Percentiles rank a stretch among this genome's conserved stretches.
These are phyloP conservation scores for Germaria angustata DNA, from an alignment of 2,888 invertebrate genomes.

Conservation along the genomic window DNA sequence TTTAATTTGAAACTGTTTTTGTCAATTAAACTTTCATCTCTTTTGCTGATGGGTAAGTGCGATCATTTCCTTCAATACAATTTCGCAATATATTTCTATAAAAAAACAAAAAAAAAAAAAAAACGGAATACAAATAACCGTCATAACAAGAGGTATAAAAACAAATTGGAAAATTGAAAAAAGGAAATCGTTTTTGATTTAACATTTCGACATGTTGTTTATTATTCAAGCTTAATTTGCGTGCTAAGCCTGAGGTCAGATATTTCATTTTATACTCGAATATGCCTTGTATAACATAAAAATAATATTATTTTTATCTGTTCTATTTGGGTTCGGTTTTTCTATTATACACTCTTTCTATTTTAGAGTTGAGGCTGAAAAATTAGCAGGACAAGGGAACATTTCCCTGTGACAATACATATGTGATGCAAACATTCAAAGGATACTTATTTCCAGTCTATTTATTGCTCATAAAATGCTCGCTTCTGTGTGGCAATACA, in stretches of 20 bases:
- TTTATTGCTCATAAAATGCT: neutral
- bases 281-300: slow-evolving; percentile 11
- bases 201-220: slow-evolving; percentile 41
- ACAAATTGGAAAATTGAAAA: neutral
- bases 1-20: neutral
- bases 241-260: slow-evolving; percentile 24
- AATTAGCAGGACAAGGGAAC: neutral
- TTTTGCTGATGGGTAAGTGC: neutral
- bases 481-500: neutral
- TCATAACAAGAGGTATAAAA: neutral
- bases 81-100: neutral
- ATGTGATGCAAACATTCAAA: neutral
- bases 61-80: neutral
- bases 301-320: slow-evolving; percentile 11
- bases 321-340: neutral
- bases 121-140: no score
- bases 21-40: neutral
- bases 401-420: neutral
- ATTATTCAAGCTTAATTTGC: slow-evolving; percentile 35
- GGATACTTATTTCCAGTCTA: no score
- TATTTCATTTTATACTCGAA: slow-evolving; percentile 20
- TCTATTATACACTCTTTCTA: neutral
- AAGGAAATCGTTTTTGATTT: slow-evolving; percentile 18
- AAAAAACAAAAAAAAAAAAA: neutral
- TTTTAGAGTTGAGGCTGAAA: neutral